Conservation (phyloP, 2,888 invertebrate species). For the Oxystoma pomonae region DNA sequence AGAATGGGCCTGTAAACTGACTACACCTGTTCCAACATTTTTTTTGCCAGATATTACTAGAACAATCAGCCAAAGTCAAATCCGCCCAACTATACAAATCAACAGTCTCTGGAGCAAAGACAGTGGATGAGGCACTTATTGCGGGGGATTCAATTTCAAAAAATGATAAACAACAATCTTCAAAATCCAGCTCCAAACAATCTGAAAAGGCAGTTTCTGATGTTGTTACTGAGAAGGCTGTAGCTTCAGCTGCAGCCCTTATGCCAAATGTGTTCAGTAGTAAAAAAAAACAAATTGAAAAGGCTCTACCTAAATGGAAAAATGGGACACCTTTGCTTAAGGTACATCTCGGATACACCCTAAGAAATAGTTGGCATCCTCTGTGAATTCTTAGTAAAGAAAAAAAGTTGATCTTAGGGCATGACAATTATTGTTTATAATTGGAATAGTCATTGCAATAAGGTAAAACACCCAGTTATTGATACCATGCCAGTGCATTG, state of each 20-base stretch:
- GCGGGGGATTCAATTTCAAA: neutral
- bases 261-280: conserved; percentile 46
- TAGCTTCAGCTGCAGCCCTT: conserved; percentile 18
- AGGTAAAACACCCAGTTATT: no score
- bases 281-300: conserved; percentile 38
- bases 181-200: neutral
- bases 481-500: no score
- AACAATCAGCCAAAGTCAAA: neutral
- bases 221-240: conserved; percentile 21
- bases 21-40: no score
- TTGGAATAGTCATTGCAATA: no score
- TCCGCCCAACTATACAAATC: neutral
- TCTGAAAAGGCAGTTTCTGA: conserved; percentile 10
- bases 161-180: neutral
- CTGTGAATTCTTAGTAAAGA: no score
- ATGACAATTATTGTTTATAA: no score
- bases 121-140: neutral
- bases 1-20: no score
- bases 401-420: no score
- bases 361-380: no score
- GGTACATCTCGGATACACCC: no score
- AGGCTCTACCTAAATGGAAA: conserved; percentile 49
- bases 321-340: conserved; percentile 27
- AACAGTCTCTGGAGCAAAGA: neutral
- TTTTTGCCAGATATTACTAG: neutral